A percentile compares a stretch with the other conserved stretches of the same genome.
Evolutionary conservation across 2,113 vertebrate genomes (phyloP).

Genomic region (Anolis sagrei): DNA sequence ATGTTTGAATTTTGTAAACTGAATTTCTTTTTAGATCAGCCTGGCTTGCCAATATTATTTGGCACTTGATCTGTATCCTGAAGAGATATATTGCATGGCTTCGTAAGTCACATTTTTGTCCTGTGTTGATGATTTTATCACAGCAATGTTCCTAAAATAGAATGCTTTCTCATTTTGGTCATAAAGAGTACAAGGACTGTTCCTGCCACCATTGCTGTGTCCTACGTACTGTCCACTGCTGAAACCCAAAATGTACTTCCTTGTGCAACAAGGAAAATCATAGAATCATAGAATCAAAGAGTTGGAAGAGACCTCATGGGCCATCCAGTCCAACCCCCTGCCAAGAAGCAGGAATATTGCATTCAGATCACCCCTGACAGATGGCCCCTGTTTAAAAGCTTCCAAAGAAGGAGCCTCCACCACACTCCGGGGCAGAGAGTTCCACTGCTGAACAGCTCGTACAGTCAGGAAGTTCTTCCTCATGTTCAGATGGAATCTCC

Average conservation of each 20-base stretch:
- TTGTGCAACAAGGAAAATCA: not conserved
- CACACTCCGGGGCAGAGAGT: too few relatives aligned
- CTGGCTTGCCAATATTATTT: not conserved
- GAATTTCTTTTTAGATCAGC: not conserved
- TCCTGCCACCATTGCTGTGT: not conserved
- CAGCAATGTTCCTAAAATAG: not conserved
- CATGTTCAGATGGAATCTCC: too few relatives aligned
- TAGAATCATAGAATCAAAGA: too few relatives aligned
- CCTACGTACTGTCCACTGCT: not conserved
- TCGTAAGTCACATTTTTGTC: conserved; percentile 6
- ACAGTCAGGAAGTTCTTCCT: too few relatives aligned
- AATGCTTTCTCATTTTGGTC: not conserved
- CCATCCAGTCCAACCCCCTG: too few relatives aligned
- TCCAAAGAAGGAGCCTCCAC: too few relatives aligned
- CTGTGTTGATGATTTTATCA: not conserved
- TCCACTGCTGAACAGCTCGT: too few relatives aligned
- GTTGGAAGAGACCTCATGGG: too few relatives aligned
- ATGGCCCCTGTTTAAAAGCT: too few relatives aligned
- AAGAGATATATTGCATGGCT: not conserved
- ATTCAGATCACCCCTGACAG: too few relatives aligned
- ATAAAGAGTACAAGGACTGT: not conserved
- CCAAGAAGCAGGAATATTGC: too few relatives aligned
- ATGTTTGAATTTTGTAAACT: not conserved
- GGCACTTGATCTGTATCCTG: not conserved
- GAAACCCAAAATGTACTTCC: not conserved